A percentile compares a stretch with the other conserved stretches of the same genome.
Conservation (phyloP, 2,797 vertebrate species). For the Sphenopsis melanotis region DNA sequence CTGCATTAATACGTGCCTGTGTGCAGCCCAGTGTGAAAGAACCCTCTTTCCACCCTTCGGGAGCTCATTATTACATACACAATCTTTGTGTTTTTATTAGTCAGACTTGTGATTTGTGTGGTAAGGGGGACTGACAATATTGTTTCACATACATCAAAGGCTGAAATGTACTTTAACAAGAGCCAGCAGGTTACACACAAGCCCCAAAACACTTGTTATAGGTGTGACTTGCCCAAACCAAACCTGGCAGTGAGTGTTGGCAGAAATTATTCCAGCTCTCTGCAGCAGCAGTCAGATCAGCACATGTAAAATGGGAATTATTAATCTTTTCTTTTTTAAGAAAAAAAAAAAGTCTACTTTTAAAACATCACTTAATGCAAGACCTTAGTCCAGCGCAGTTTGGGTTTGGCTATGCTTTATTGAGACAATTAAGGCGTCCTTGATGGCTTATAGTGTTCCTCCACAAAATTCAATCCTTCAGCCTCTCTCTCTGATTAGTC, state of each 20-base stretch:
- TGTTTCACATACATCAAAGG: conserved; percentile 59
- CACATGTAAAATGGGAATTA: neutral
- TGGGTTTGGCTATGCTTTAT: neutral
- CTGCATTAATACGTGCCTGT: conserved; percentile 28
- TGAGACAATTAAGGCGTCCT: neutral
- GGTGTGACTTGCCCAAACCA: conserved; percentile 42
- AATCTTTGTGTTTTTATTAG: conserved; percentile 58
- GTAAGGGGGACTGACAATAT: conserved; percentile 51
- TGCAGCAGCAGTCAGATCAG: neutral
- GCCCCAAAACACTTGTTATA: conserved; percentile 59
- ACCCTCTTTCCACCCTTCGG: conserved; percentile 27
- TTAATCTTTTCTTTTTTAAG: neutral
- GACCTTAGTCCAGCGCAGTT: neutral
- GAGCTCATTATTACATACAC: conserved; percentile 59
- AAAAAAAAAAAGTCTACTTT: neutral
- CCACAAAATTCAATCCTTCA: neutral
- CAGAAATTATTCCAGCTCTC: conserved; percentile 18
- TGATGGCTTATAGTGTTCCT: neutral
- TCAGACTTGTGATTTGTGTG: conserved; percentile 50
- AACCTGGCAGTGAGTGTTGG: conserved; percentile 24
- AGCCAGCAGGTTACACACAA: conserved; percentile 52
- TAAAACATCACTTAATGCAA: neutral
- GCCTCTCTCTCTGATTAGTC: neutral
- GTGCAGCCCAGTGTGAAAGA: conserved; percentile 45
- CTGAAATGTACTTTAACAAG: conserved; percentile 55